Evolutionary conservation across 2,888 invertebrate genomes (phyloP).

Genomic region (Pycnomerus fuliginosus): DNA sequence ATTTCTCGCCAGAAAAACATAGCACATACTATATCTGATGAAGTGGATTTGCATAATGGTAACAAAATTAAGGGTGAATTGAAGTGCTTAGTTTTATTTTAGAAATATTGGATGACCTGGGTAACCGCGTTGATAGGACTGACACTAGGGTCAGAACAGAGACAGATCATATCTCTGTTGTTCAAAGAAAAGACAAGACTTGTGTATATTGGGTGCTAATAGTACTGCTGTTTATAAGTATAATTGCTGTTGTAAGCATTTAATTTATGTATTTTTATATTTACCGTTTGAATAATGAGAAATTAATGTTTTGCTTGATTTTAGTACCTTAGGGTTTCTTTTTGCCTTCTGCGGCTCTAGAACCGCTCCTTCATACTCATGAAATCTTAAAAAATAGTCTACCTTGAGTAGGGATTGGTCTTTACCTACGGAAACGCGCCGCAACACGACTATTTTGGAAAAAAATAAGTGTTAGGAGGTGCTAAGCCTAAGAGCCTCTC

Average conservation of each 20-base stretch:
- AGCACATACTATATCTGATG: conserved; percentile 70
- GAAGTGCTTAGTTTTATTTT: conserved; percentile 1
- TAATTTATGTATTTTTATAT: too few species aligned
- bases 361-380: too few species aligned
- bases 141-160: conserved; percentile 66
- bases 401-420: too few species aligned
- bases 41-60: conserved; percentile 80
- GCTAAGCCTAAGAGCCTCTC: too few species aligned
- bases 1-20: conserved; percentile 75
- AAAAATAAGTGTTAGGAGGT: too few species aligned
- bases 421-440: too few species aligned
- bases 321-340: too few species aligned
- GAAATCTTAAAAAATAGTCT: too few species aligned
- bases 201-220: conserved; percentile 77
- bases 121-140: conserved; percentile 70
- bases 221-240: conserved; percentile 65
- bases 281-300: too few species aligned
- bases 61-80: conserved; percentile 14
- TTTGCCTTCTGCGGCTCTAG: too few species aligned
- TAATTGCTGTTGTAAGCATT: conserved; percentile 60
- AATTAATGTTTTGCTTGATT: too few species aligned
- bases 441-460: too few species aligned
- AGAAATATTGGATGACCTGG: conserved; percentile 49
- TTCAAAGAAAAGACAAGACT: conserved; percentile 68
- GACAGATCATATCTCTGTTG: conserved; percentile 65